Base-by-base conservation (phyloP, 1,140 invertebrate genomes). In the Bombus fervidus region DNA sequence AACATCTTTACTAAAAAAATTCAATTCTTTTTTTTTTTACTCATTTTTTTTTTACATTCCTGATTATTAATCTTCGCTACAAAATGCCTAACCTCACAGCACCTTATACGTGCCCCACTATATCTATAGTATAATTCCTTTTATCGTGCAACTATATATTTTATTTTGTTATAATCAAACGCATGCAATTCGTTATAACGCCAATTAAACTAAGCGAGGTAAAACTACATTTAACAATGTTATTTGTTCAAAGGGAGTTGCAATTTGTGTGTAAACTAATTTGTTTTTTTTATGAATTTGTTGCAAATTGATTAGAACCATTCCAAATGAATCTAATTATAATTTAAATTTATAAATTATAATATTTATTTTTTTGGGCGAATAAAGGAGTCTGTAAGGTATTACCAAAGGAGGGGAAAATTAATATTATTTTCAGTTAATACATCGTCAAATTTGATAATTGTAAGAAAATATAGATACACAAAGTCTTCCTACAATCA, bases 331-430 rank as follows among this genome's bases (percentile, higher is more conserved):
- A 83, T 57, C 43, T 66, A 68, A 41, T 74, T 90, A 71, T 87
- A 83, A 87, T 85, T 89, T 76, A n/a, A 47, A 81, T 85, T 18
- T 69, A 57, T 90, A 75, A 87, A 86, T 87, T 87, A 85, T 87
- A 72, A 83, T 90, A 91, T 90, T 89, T 92, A 91, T 91, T 90
- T 66, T 87, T 87, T 91, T 87, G 83, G 78, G 73, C 74, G 83
- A 93, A 90, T 88, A 89, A 92, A 91, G 81, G 57, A 66, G 76
- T 71, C 66, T 82, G 68, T 71, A 73, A 79, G 37, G 80, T 41
- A 64, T n/a, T 10, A 59, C 62, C 68, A 53, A 74, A 84, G 47
- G 34, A 69, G 41, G 71, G 31, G 34, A 59, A 79, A 71, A 69
- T 43, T 31, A 59, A 47, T 71, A 34, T 74, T 76, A 75, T 15